Evolutionary conservation across 2,113 vertebrate species (phyloP).

Genomic region (Protobothrops mucrosquamatus): DNA sequence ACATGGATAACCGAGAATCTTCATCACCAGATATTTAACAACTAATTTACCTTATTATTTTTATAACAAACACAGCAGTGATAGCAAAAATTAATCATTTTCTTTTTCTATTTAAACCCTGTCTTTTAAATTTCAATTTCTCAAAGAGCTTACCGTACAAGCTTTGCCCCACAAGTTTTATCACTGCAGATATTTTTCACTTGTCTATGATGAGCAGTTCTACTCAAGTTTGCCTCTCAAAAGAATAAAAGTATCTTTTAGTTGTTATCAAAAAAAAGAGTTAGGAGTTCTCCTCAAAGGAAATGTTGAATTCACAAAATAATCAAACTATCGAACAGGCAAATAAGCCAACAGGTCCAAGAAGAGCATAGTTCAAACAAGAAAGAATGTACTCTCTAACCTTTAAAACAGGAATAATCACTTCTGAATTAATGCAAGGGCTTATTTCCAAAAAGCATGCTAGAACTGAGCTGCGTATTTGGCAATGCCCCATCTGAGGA

Average conservation of each 20-base stretch:
- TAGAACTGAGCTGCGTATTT: not conserved
- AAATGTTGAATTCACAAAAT: not conserved
- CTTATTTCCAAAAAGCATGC: not conserved
- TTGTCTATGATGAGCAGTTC: not conserved
- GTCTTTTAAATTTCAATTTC: not conserved
- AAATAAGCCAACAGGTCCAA: not conserved
- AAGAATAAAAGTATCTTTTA: not conserved
- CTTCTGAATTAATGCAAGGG: not conserved
- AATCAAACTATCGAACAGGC: not conserved
- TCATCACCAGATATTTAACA: not conserved
- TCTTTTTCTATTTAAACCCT: not conserved
- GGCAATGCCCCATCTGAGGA: constrained; percentile 16
- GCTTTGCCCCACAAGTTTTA: not conserved
- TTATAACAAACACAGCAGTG: not conserved
- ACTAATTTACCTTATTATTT: not conserved
- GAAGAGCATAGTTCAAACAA: not conserved
- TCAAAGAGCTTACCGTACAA: not conserved
- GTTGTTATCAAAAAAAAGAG: not conserved
- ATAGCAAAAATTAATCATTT: not conserved
- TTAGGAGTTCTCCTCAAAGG: not conserved
- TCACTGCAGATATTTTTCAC: not conserved
- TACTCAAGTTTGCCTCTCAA: not conserved
- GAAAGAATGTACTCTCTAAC: not conserved
- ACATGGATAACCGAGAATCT: not conserved
- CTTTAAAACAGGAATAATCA: not conserved